Conservation (phyloP, 2,113 vertebrate species). For the Lycocorax pyrrhopterus region DNA sequence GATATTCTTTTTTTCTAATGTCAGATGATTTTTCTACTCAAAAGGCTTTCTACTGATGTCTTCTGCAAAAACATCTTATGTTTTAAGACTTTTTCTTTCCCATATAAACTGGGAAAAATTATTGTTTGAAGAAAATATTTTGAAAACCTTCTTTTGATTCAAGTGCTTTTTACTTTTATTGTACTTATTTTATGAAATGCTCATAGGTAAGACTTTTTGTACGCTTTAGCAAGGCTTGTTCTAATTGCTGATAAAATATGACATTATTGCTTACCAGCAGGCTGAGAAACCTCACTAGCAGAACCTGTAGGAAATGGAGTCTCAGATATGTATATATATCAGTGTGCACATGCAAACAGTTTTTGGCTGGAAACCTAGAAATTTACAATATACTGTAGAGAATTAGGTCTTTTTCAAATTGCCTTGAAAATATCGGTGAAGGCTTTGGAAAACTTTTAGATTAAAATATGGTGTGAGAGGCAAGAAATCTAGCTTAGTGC, state of each 20-base stretch:
- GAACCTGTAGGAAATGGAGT: neutral
- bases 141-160: neutral
- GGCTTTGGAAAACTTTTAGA: neutral
- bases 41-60: neutral
- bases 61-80: neutral
- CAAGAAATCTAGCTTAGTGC: neutral
- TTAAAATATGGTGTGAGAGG: neutral
- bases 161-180: neutral
- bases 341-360: fast-evolving
- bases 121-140: neutral
- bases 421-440: neutral
- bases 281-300: neutral
- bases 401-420: neutral
- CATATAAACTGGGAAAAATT: neutral
- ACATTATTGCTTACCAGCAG: neutral
- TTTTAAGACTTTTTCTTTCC: neutral
- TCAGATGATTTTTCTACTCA: neutral
- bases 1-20: neutral
- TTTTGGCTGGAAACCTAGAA: neutral
- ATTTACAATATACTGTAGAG: neutral
- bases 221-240: neutral
- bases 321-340: neutral
- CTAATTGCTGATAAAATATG: neutral
- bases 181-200: neutral
- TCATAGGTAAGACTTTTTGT: neutral